Base-by-base conservation (phyloP, 2,888 invertebrate species). In the Platycnemis pennipes region DNA sequence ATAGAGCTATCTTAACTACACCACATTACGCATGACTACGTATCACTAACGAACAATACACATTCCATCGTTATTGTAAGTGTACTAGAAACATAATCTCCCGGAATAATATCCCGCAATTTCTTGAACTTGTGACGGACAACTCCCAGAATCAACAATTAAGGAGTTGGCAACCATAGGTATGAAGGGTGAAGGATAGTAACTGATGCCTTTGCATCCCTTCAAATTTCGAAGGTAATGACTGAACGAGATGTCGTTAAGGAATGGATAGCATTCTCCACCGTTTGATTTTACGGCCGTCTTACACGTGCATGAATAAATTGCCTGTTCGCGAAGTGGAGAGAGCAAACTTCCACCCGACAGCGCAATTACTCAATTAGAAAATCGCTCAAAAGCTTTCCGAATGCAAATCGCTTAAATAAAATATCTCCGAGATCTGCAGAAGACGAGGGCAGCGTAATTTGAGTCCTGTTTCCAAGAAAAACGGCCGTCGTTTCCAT, bases 361-460 rank as follows among this genome's bases (percentile, higher is more conserved):
- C 77, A 37, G 26, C 77, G 77, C 77, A 77, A 77, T 77, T 77
- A 37, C 77, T 37, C 37, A 37, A 1, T 37, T 31, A 37, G 77
- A 77, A 77, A n/a, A 77, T 26, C 77, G 2, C 22, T 37, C 13
- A 77, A 11, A 16, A 31, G 63, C 77, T 77, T 77, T 77, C 5
- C 77, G 77, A 77, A 77, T 77, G 37, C 77, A 77, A 77, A 77
- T 77, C 77, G 37, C 77, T 13, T 31, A 37, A 22, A 77, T 77
- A 37, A 16, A 77, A 77, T 77, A 77, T 77, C 37, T 2, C 77
- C 31, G n/a, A 16, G 31, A 77, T 77, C 16, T 7, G 26, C 16
- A 77, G 37, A 77, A 77, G 37, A 37, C 2, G 77, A 77, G 26
- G 37, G 77, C 37, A 63, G 37, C 37, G 37, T 77, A 77, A 37